A percentile compares a stretch with the other conserved stretches of the same genome.
phyloP scores from a whole-genome alignment of 2,797 vertebrate genomes.

The Pteropus rufus region DNA sequence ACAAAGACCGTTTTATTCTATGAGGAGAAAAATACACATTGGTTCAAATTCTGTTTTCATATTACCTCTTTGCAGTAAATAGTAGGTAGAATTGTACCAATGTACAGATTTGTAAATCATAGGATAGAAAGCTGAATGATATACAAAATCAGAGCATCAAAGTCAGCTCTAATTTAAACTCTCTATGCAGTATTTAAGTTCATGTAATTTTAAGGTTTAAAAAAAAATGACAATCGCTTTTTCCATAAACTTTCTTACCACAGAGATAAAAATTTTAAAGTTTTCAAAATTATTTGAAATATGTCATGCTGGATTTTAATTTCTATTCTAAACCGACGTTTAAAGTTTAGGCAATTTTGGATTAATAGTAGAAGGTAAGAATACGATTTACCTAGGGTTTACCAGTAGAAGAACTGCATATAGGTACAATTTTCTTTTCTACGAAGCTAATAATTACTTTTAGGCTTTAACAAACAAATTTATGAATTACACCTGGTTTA shows the following conservation, averaged over 20 bases:
- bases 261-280: neutral
- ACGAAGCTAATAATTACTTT: neutral
- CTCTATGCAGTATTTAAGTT: neutral
- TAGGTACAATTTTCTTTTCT: neutral
- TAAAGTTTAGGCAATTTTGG: neutral
- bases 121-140: neutral
- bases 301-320: neutral
- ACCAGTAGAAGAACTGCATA: neutral
- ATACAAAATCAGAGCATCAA: neutral
- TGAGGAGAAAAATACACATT: neutral
- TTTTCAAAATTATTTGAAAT: neutral
- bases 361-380: neutral
- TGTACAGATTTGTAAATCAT: neutral
- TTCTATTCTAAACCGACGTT: neutral
- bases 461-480: neutral
- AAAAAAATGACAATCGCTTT: neutral
- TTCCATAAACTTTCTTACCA: neutral
- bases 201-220: neutral
- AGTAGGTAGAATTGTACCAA: neutral
- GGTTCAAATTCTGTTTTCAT: neutral
- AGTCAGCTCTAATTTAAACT: neutral
- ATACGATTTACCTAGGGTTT: neutral
- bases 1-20: constrained; percentile 3
- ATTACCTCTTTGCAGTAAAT: neutral
- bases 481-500: neutral